Evolutionary conservation across 2,888 invertebrate species (phyloP), one percentile per base, ranked within the genome.

Genomic region (Ariolimax columbianus): DNA sequence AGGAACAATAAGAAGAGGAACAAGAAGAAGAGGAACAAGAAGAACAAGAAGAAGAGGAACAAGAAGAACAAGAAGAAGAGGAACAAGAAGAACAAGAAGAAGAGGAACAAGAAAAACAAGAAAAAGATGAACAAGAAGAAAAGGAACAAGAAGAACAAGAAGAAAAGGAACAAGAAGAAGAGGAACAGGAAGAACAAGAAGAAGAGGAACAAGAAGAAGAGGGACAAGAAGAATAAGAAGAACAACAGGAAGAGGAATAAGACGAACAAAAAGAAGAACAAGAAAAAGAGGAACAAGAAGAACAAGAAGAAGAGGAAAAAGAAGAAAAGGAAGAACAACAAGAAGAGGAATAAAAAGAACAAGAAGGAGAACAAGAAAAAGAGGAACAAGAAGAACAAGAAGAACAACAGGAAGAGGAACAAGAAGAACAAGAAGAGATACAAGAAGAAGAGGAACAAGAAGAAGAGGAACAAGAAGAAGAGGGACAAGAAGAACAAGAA

Each of bases 241-340:
- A n/a, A n/a, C n/a, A n/a, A n/a, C n/a, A n/a, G n/a, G n/a, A n/a
- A n/a, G n/a, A n/a, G n/a, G n/a, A n/a, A n/a, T n/a, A n/a, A n/a
- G n/a, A n/a, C n/a, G n/a, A n/a, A n/a, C n/a, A n/a, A n/a, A n/a
- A n/a, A n/a, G n/a, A n/a, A n/a, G n/a, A n/a, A n/a, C n/a, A n/a
- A n/a, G n/a, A 43, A 70, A 70, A 47, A 80, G 14, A 36, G 33
- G n/a, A 43, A 75, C 6, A 43, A 75, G n/a, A 43, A 43, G n/a
- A 43, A 43, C 4, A 17, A n/a, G n/a, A 72, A 72, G 3, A 40
- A 72, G 68, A 59, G 59, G 9, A 43, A 72, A 36, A 59, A n/a
- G 51, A 59, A 70, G 40, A 72, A 78, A 72, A 72, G 51, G 19
- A n/a, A n/a, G n/a, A n/a, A n/a, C n/a, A n/a, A n/a, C n/a, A n/a